A percentile compares a stretch with the other conserved stretches of the same genome.
Evolutionary conservation across 2,113 vertebrate genomes (phyloP).

Genomic region (Bothrops jararaca): DNA sequence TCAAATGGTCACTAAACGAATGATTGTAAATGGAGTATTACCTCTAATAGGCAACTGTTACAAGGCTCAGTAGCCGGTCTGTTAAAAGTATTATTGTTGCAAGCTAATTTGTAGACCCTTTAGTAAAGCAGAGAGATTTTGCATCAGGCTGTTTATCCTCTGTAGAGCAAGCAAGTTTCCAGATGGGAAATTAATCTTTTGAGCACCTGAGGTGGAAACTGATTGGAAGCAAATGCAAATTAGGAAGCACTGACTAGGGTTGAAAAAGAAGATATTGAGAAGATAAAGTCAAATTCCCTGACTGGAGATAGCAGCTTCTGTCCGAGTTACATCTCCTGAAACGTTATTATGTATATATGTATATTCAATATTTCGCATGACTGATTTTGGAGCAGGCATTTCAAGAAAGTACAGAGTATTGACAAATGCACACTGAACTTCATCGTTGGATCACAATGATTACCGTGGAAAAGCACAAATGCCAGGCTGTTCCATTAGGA

Average conservation of each 20-base stretch:
- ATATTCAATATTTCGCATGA: neutral
- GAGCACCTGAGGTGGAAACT: neutral
- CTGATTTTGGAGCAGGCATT: neutral
- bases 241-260: neutral
- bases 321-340: neutral
- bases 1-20: neutral
- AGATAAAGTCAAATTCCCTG: neutral
- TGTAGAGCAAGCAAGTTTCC: neutral
- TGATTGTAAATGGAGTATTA: neutral
- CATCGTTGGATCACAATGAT: conserved; percentile 28
- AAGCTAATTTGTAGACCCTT: neutral
- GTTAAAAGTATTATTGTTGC: neutral
- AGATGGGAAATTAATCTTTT: neutral
- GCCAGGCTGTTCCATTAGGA: neutral
- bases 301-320: neutral
- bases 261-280: neutral
- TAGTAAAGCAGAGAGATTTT: neutral
- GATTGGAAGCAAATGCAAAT: neutral
- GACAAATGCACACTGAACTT: conserved; percentile 11
- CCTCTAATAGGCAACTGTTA: neutral
- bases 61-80: neutral
- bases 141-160: neutral
- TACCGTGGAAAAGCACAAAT: neutral
- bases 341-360: neutral
- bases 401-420: conserved; percentile 17